Base-by-base conservation (phyloP, 2,888 invertebrate species). In the Laothoe populi region DNA sequence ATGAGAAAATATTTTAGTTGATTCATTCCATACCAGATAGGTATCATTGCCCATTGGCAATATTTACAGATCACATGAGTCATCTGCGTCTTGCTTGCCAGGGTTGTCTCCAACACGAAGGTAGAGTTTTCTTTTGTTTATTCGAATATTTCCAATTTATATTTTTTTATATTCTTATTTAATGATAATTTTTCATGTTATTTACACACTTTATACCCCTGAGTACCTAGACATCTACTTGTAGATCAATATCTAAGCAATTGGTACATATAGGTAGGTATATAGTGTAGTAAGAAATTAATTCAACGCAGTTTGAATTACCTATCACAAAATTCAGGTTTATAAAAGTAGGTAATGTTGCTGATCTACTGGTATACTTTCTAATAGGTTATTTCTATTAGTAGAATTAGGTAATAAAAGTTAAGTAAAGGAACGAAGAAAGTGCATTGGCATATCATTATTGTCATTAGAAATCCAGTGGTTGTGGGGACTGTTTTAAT, bases 41-140 rank as follows among this genome's bases (percentile, higher is more conserved):
- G 49, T 70, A 67, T 64, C 62, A 66, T 66, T 66, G 67, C 66
- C 66, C 62, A 66, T 66, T 66, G 67, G 66, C 66, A 72, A 71
- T 75, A 75, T 79, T 79, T 76, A 68, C 73, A 73, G 72, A 72
- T 67, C 70, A 74, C 62, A 65, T 78, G 78, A 75, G 65, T 75
- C 80, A 80, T 65, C 65, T 61, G 74, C 70, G 74, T 71, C 72
- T 73, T 72, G 72, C 72, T 44, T 13, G 13, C 23, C 53, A 71
- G 73, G 73, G 73, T 60, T 71, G 71, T 59, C 68, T 40, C 64
- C 26, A 42, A 10, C 23, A 31, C 19, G 42, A 44, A 44, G 16
- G 44, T 44, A 44, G 44, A 44, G 19, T 19, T 44, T 44, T 44
- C 1, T 2, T 44, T 19, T 21, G 8, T 19, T 44, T 44, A 19